Evolutionary conservation across 1,140 invertebrate species (phyloP), one percentile per base, ranked within the genome.

Genomic region (Cydia pomonella): DNA sequence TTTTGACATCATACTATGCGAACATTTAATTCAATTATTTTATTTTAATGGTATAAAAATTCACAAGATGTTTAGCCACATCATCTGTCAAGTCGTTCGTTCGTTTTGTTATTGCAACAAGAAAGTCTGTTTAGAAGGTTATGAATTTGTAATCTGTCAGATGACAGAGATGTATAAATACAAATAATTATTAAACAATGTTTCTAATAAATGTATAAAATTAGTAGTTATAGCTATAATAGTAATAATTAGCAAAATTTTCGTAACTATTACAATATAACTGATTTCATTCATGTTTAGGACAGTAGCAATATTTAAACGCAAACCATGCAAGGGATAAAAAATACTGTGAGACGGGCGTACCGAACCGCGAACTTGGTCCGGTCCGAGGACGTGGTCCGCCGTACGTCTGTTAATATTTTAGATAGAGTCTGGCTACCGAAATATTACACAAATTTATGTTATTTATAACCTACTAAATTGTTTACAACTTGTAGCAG

Each of bases 71-170:
- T 85, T 85, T 86, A 84, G 91, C 91, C 91, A 92, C 90, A 92
- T 92, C 90, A 92, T 91, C 90, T 92, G 90, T 92, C 90, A 92
- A 84, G 72, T 82, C 79, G 80, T 80, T 84, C 80, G 81, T 62
- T 79, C 79, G 83, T 80, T 84, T 74, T 27, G 72, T 83, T 78
- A 69, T 21, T 69, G 29, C 64, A 13, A 38, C 63, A 29, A 29
- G 27, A 69, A 38, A 29, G 27, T 9, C n/a, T 69, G 23, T 33
- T 66, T 27, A n/a, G 63, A 21, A 44, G n/a, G 53, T 23, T 72
- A 38, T 44, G 27, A 21, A 18, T 21, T n/a, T 41, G 9, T 73
- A 25, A 47, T 9, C 18, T 21, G 18, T n/a, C 9, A 73, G 4
- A 23, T 74, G 27, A 41, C 10, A 44, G 29, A 62, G 29, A 13